Conservation (phyloP, 2,888 invertebrate genomes). For the Cephus rjabovi region DNA sequence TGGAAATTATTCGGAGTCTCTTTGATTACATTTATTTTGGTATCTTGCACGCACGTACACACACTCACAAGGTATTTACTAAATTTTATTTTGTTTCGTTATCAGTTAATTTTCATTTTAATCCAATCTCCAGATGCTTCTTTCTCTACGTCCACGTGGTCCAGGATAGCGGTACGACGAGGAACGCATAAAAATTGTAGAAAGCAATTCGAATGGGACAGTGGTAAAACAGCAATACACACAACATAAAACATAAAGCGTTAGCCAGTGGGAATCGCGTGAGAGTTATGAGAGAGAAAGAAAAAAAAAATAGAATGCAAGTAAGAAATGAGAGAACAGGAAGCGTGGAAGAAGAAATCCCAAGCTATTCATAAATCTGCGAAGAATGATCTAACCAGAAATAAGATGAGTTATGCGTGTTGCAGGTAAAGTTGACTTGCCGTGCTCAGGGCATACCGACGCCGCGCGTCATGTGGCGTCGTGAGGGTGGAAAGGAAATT, state of each 20-base stretch:
- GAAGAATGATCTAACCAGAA: slow-evolving; percentile 62
- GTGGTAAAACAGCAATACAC: not conserved
- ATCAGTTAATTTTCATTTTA: not conserved
- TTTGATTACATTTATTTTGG: not conserved
- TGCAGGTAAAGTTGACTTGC: slow-evolving; percentile 68
- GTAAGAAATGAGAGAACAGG: not conserved
- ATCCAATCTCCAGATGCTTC: not conserved
- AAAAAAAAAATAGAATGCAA: slow-evolving; percentile 1
- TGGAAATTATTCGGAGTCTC: not conserved
- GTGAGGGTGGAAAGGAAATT: slow-evolving; percentile 86
- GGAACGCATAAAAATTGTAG: not conserved
- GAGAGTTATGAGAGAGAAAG: not conserved
- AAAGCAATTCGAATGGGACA: not conserved
- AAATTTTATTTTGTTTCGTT: not conserved
- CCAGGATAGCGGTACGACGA: not conserved
- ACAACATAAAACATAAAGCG: not conserved
- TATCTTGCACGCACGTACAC: not conserved
- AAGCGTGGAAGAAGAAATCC: not conserved
- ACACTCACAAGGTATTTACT: not conserved
- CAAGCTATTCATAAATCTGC: slow-evolving; percentile 69
- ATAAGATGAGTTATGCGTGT: slow-evolving; percentile 29
- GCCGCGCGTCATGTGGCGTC: slow-evolving; percentile 84
- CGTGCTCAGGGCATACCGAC: slow-evolving; percentile 84
- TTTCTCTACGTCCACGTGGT: not conserved
- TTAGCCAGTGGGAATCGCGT: not conserved